Base-by-base conservation (phyloP, 2,113 vertebrate species). In the Vidua chalybeata region DNA sequence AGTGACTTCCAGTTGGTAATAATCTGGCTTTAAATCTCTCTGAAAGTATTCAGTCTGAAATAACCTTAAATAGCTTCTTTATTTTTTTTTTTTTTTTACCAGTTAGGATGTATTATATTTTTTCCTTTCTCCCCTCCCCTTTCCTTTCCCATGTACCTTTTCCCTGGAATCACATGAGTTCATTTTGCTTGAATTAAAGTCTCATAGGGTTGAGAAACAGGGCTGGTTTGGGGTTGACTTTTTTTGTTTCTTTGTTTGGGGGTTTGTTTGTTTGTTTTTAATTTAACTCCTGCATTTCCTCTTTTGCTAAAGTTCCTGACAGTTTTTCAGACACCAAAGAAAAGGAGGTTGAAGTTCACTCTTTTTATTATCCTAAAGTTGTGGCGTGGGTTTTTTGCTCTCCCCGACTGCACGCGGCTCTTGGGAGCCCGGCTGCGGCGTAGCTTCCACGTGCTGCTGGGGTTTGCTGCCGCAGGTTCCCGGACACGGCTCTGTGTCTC, bases 71-170 rank as follows among this genome's bases (percentile, higher is more conserved):
- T 41, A 43, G 26, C 0, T 46, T 20, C 19, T n/a, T 56, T 3
- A 35, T 28, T 49, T 33, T 35, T 35, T 35, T 35, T 35, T 39
- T 39, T 41, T 22, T 30, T 43, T 37, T 55, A 20, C 9, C 8
- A 52, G 1, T 49, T 49, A 33, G 4, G 11, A 80, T 0, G 1
- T 14, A n/a, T 2, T 18, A 9, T 46, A 5, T 26, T 54, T 58
- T 62, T 84, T 2, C 10, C 4, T 63, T 33, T 13, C 41, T 9
- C 15, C 3, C 3, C 28, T 13, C 41, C 41, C 41, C 2, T 62
- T 20, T 8, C 3, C 2, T 55, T 64, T 48, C 4, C 2, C 2
- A 3, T 48, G 72, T 72, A 10, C 9, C 12, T 51, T 77, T 84
- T 19, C 19, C 16, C 54, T 82, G 23, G 10, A 66, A 80, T 55